Conservation (phyloP, 23 tunicate species). For the Halocynthia aurantium region DNA sequence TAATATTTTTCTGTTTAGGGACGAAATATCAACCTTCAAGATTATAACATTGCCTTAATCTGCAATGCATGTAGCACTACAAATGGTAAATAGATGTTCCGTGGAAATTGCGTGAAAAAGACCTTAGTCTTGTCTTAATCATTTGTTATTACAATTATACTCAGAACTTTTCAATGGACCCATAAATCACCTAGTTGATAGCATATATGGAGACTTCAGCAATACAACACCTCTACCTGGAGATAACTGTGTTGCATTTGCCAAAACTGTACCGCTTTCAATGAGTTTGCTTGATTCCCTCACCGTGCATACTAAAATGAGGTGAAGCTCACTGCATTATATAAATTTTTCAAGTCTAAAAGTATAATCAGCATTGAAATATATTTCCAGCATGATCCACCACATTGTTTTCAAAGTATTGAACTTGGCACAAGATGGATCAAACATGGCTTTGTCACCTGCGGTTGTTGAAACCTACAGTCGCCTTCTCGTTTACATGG, state of each 20-base stretch:
- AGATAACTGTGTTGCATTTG: slow-evolving; percentile 45
- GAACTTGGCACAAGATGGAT: slow-evolving; percentile 44
- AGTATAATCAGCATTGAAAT: neutral
- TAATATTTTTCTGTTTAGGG: slow-evolving; percentile 1
- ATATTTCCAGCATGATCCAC: slow-evolving; percentile 62
- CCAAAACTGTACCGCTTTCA: slow-evolving; percentile 45
- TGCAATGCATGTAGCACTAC: slow-evolving; percentile 77
- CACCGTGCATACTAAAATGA: slow-evolving; percentile 84
- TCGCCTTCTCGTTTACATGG: slow-evolving; percentile 69
- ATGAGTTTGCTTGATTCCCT: slow-evolving; percentile 84
- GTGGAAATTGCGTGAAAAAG: neutral
- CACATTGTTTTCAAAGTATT: slow-evolving; percentile 36
- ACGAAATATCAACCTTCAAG: slow-evolving; percentile 26
- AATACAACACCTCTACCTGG: slow-evolving; percentile 43
- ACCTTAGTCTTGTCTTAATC: neutral
- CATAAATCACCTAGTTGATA: slow-evolving; percentile 41
- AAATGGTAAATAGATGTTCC: slow-evolving; percentile 26
- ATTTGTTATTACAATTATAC: neutral
- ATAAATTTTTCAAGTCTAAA: neutral
- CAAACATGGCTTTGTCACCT: slow-evolving; percentile 53
- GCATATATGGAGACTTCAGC: slow-evolving; percentile 49
- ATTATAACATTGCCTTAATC: slow-evolving; percentile 48
- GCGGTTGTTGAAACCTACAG: slow-evolving; percentile 94
- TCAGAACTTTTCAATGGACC: slow-evolving; percentile 47
- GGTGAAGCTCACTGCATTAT: slow-evolving; percentile 14